Conservation (phyloP, 1,140 invertebrate species). For the Chrysopa pallens region DNA sequence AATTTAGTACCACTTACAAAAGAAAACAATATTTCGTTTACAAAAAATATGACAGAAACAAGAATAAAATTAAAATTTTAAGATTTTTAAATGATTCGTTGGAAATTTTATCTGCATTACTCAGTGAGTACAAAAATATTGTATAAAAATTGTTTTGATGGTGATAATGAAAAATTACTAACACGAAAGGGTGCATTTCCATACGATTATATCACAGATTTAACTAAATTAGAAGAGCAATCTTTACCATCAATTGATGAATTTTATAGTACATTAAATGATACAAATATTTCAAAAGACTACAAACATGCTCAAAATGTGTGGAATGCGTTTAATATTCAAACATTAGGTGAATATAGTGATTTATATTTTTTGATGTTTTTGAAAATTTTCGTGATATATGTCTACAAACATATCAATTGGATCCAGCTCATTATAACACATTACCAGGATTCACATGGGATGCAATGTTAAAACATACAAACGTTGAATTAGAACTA, state of each 20-base stretch:
- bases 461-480: background rate
- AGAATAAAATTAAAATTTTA: too few species aligned
- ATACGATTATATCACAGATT: slow-evolving; percentile 15
- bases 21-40: too few species aligned
- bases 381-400: slow-evolving; percentile 21
- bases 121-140: too few species aligned
- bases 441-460: background rate
- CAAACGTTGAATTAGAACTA: background rate
- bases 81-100: too few species aligned
- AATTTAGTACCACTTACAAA: too few species aligned
- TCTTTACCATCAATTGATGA: slow-evolving; percentile 15
- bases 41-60: too few species aligned
- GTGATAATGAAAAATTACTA: background rate
- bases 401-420: slow-evolving; percentile 1
- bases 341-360: slow-evolving; percentile 20
- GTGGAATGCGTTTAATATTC: slow-evolving; percentile 20
- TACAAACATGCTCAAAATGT: slow-evolving; percentile 21
- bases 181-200: slow-evolving; percentile 9
- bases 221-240: slow-evolving; percentile 12
- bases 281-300: slow-evolving; percentile 15
- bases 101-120: too few species aligned
- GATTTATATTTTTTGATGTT: slow-evolving; percentile 23
- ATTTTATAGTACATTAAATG: slow-evolving; percentile 21
- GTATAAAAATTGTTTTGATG: too few species aligned
- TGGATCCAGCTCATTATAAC: background rate